Evolutionary conservation across 2,113 vertebrate species (phyloP), one percentile per base, ranked within the genome.

Genomic region (Emydura subglobosa): DNA sequence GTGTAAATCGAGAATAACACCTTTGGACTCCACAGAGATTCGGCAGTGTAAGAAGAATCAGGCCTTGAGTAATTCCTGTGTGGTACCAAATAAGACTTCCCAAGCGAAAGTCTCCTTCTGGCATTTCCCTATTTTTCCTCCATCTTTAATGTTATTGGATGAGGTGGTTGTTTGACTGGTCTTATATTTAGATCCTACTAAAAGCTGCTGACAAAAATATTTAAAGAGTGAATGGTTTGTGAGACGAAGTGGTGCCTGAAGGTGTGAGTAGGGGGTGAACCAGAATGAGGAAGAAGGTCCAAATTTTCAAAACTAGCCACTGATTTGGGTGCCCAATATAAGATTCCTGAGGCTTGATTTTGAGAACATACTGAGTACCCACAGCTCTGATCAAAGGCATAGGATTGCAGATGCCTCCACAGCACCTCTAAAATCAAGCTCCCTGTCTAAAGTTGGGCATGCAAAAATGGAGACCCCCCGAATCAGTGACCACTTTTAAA

Each of bases 391-490:
- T 27, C 42, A 78, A 42, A 78, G 42, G 24, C 39, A 39, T 27
- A 39, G 72, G 39, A 25, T 25, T 42, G 21, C 42, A 72, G 34
- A 39, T 72, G 17, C 9, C n/a, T 39, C 65, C n/a, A 39, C 50
- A 27, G 10, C 24, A 49, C 7, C 29, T 86, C 29, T 55, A 49
- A 79, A 91, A 68, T 79, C 13, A 91, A 93, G 9, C 4, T 5
- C 1, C 50, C 0, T 8, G 0, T 25, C 83, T 86, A 53, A 88
- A 80, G 39, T 49, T 10, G 50, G 1, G 0, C 3, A 72, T 27
- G 44, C 42, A 93, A 81, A 16, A 6, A 83, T 2, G 72, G 21
- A 50, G 81, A 10, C 29, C 25, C n/a, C 10, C 1, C 55, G 87
- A 91, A 84, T 59, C 34, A 50, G 22, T 3, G 29, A 31, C 22